A percentile compares a stretch with the other conserved stretches of the same genome.
Conservation (phyloP, 2,113 vertebrate genomes). For the Cebus imitator region DNA sequence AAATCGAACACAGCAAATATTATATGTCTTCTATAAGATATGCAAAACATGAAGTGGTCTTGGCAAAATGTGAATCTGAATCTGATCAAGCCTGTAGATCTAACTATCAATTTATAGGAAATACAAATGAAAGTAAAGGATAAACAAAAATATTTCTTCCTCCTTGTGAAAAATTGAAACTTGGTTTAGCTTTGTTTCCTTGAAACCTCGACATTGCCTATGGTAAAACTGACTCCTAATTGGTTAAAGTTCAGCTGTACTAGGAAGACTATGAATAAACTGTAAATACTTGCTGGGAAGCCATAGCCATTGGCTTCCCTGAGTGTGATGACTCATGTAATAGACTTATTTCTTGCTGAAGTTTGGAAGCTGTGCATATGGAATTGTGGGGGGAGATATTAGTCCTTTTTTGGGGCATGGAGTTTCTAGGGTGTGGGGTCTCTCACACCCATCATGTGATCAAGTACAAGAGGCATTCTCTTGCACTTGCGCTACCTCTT, state of each 20-base stretch:
- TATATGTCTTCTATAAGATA: background rate
- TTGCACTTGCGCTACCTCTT: background rate
- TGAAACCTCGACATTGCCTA: background rate
- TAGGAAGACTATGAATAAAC: background rate
- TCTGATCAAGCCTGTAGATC: background rate
- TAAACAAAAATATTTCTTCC: background rate
- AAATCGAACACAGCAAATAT: background rate
- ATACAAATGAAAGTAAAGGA: background rate
- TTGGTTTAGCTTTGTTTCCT: background rate
- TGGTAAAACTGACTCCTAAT: background rate
- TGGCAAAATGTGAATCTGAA: background rate
- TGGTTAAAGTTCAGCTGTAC: background rate
- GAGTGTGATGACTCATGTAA: background rate
- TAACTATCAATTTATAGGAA: background rate
- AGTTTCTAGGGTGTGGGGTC: background rate
- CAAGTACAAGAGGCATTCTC: background rate
- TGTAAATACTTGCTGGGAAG: background rate
- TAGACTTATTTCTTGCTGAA: background rate
- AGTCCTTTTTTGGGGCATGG: background rate
- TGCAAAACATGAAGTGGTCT: background rate
- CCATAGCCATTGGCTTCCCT: background rate
- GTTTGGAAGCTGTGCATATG: background rate
- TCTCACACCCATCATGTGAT: background rate
- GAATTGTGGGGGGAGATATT: background rate
- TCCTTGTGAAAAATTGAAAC: background rate